These are phyloP conservation scores for Zygothrica quintamaculata DNA, from an alignment of 2,888 invertebrate species.

Conservation along the genomic window DNA sequence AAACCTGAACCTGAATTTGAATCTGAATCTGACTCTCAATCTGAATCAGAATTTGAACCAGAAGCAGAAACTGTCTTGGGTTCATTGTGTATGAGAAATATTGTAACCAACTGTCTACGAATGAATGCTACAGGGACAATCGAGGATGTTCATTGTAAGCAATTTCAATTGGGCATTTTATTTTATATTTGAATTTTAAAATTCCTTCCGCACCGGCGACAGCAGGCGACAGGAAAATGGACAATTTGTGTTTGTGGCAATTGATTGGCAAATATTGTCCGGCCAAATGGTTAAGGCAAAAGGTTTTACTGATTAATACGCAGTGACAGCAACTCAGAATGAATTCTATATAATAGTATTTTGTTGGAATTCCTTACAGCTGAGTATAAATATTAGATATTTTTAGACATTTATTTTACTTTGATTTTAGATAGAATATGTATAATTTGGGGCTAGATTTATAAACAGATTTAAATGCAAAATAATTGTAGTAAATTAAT, in stretches of 20 bases:
- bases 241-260: conserved; percentile 84
- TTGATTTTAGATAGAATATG: too few species aligned
- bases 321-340: conserved; percentile 61
- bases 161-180: conserved; percentile 83
- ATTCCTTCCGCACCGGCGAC: conserved; percentile 80
- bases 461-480: too few species aligned
- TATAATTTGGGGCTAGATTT: too few species aligned
- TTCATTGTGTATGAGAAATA: conserved; percentile 55
- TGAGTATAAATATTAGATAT: too few species aligned
- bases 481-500: too few species aligned
- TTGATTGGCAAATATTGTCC: conserved; percentile 83
- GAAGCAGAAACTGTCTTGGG: conserved; percentile 60
- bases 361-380: neutral
- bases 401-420: too few species aligned
- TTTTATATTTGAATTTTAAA: conserved; percentile 83
- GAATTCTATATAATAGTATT: conserved; percentile 18
- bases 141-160: conserved; percentile 75
- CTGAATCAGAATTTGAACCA: conserved; percentile 36
- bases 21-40: conserved; percentile 17
- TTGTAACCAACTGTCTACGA: too few species aligned
- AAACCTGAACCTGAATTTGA: conserved; percentile 17
- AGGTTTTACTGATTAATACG: conserved; percentile 78
- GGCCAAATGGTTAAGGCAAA: conserved; percentile 60
- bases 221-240: conserved; percentile 82
- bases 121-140: conserved; percentile 58